Evolutionary conservation across 2,888 invertebrate species (phyloP).

Genomic region (Adela reaumurella): DNA sequence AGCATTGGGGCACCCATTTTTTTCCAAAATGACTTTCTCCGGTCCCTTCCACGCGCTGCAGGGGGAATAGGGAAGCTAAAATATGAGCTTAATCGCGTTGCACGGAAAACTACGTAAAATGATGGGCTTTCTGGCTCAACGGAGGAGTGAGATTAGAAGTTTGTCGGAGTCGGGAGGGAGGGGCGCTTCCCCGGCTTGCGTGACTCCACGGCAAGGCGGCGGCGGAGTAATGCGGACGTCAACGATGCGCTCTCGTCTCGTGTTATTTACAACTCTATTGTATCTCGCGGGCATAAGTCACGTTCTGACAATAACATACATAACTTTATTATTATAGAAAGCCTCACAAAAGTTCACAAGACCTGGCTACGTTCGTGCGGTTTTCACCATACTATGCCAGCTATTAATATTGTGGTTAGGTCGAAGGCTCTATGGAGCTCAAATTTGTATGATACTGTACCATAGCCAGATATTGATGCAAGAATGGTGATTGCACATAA

Average conservation of each 20-base stretch:
- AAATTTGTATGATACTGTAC: no score
- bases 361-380: no score
- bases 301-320: neutral
- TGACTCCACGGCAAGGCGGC: neutral
- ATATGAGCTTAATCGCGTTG: neutral
- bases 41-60: neutral
- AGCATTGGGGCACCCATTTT: neutral
- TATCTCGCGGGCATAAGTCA: neutral
- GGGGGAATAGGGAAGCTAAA: neutral
- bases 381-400: no score
- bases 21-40: neutral
- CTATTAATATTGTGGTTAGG: no score
- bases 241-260: neutral
- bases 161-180: no score
- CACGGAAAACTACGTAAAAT: neutral
- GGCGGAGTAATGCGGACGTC: neutral
- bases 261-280: neutral
- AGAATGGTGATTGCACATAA: no score
- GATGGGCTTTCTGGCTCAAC: no score
- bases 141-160: no score
- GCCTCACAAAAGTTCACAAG: neutral
- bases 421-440: no score
- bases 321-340: neutral
- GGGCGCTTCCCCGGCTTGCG: neutral
- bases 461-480: no score